phyloP scores from a whole-genome alignment of 2,113 vertebrate genomes.

The Donacobius atricapilla region DNA sequence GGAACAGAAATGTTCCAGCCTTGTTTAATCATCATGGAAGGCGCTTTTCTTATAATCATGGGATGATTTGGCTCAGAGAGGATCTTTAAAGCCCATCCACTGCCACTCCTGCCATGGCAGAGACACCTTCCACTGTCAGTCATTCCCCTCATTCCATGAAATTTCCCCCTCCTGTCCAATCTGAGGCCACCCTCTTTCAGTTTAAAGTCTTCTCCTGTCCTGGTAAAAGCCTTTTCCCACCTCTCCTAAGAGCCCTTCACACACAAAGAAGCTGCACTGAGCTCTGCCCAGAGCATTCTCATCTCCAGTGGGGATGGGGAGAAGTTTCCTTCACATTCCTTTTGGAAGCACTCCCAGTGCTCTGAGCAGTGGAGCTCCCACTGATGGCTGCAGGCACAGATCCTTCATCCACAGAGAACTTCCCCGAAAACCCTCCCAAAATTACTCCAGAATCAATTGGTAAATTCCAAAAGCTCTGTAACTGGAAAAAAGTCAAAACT shows the following conservation, averaged over 20 bases:
- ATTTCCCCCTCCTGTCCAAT: no score
- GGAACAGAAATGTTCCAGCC: not conserved
- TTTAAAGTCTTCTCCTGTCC: not conserved
- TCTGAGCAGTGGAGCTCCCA: not conserved
- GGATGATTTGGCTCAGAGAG: not conserved
- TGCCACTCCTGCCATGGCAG: not conserved
- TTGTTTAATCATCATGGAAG: not conserved
- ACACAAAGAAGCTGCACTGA: no score
- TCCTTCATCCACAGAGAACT: not conserved
- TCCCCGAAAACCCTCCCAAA: not conserved
- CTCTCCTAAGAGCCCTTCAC: not conserved
- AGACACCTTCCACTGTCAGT: rapidly evolving
- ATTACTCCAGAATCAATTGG: not conserved
- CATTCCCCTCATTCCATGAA: rapidly evolving
- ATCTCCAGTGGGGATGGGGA: not conserved
- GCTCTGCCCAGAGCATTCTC: not conserved
- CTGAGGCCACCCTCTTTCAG: rapidly evolving
- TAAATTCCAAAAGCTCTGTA: not conserved
- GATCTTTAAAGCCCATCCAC: rapidly evolving
- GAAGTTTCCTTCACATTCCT: not conserved
- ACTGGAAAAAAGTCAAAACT: not conserved
- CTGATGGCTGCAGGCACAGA: not conserved
- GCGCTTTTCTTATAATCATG: not conserved
- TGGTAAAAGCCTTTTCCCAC: not conserved
- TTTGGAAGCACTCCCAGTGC: not conserved